Percentiles rank a stretch among this genome's conserved stretches.
Evolutionary conservation across 2,797 vertebrate species (phyloP).

Genomic region (Tadarida brasiliensis): DNA sequence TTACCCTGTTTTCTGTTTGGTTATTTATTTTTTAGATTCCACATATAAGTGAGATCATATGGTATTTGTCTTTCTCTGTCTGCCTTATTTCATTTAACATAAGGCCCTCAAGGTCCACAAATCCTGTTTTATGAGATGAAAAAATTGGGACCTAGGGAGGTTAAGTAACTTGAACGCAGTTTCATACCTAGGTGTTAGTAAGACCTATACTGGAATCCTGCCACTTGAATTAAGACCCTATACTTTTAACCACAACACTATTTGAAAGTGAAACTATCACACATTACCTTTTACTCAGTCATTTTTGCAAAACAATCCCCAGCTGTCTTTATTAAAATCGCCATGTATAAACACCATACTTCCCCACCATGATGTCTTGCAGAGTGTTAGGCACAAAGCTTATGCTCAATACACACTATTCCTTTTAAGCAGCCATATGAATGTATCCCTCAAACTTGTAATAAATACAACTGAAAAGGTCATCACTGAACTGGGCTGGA

Average conservation of each 20-base stretch:
- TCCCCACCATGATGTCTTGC: not conserved
- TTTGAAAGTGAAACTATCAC: conserved; percentile 33
- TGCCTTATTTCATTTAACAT: not conserved
- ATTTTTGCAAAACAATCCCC: not conserved
- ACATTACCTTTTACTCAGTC: not conserved
- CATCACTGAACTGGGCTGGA: not conserved
- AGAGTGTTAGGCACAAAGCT: not conserved
- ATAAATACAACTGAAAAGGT: not conserved
- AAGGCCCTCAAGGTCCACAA: not conserved
- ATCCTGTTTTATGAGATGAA: not conserved
- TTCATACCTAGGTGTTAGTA: not conserved
- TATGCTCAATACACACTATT: not conserved
- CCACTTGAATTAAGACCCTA: not conserved
- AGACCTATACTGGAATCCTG: not conserved
- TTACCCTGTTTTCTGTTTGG: not conserved
- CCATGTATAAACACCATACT: not conserved
- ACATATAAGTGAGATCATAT: not conserved
- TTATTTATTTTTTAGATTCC: not conserved
- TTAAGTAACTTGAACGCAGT: conserved; percentile 11
- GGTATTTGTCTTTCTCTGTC: not conserved
- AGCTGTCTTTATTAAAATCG: conserved; percentile 1
- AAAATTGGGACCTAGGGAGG: not conserved
- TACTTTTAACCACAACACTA: not conserved
- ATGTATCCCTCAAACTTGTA: conserved; percentile 1
- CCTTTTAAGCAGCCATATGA: not conserved